Conservation (phyloP, 2,113 vertebrate species). For the Oenanthe oenanthe region DNA sequence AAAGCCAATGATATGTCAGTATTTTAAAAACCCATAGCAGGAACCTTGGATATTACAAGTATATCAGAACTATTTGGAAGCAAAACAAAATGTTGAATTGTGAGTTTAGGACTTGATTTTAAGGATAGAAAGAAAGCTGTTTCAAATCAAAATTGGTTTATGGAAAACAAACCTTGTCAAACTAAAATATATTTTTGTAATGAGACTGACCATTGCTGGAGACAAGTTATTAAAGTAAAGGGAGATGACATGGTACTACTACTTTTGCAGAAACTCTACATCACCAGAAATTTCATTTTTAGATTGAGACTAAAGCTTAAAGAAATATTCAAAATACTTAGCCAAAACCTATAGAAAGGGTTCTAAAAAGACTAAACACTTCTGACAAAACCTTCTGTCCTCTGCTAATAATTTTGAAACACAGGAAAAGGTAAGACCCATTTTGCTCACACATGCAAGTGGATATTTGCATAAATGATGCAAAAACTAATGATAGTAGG, state of each 20-base stretch:
- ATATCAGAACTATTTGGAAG: neutral
- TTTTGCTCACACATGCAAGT: neutral
- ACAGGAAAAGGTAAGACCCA: neutral
- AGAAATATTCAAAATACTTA: neutral
- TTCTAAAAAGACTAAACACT: neutral
- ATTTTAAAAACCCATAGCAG: conserved; percentile 18
- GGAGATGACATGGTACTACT: neutral
- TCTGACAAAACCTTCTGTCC: neutral
- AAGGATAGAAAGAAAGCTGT: neutral
- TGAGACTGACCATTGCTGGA: neutral
- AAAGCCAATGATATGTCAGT: conserved; percentile 18
- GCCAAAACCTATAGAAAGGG: neutral
- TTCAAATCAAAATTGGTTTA: neutral
- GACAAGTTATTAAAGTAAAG: neutral
- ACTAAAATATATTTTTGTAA: neutral
- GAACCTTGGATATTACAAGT: neutral
- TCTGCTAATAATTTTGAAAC: neutral
- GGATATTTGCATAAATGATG: conserved; percentile 20
- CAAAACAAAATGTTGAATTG: conserved; percentile 1
- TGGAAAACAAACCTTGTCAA: neutral
- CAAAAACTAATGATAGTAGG: neutral
- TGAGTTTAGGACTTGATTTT: neutral
- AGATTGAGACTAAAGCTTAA: neutral
- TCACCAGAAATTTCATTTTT: neutral
- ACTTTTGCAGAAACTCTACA: neutral